Conservation (phyloP, 2,113 vertebrate species). For the Apodemus sylvaticus region DNA sequence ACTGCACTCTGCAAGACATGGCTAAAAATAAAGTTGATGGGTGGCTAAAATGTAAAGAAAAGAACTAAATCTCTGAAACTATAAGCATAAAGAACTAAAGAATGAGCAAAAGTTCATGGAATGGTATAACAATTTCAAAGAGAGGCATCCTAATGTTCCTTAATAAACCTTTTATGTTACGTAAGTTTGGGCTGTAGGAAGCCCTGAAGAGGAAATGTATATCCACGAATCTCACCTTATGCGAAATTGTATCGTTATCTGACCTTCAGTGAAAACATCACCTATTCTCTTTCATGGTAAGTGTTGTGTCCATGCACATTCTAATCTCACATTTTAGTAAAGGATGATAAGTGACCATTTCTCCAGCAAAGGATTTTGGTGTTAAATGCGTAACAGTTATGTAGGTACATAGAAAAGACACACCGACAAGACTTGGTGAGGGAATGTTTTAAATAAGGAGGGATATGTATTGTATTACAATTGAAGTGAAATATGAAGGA, state of each 20-base stretch:
- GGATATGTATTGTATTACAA: background rate
- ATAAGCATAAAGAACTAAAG: background rate
- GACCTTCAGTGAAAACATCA: background rate
- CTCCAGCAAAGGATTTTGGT: background rate
- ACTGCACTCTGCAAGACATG: background rate
- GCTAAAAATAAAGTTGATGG: background rate
- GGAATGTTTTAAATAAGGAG: too few species aligned
- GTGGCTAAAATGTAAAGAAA: background rate
- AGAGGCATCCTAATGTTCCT: background rate
- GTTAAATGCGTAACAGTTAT: background rate
- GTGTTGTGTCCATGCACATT: background rate
- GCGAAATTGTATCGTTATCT: background rate
- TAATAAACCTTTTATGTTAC: background rate
- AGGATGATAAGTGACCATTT: background rate
- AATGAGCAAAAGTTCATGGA: background rate
- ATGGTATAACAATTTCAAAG: background rate
- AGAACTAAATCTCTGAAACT: background rate
- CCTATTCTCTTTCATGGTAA: background rate
- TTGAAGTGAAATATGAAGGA: background rate
- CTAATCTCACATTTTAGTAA: background rate
- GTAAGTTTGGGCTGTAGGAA: background rate
- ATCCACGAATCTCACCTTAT: background rate
- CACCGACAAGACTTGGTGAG: background rate
- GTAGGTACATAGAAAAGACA: background rate
- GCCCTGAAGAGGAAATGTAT: background rate